phyloP scores from a whole-genome alignment of 2,113 vertebrate genomes.

The Candoia aspera region DNA sequence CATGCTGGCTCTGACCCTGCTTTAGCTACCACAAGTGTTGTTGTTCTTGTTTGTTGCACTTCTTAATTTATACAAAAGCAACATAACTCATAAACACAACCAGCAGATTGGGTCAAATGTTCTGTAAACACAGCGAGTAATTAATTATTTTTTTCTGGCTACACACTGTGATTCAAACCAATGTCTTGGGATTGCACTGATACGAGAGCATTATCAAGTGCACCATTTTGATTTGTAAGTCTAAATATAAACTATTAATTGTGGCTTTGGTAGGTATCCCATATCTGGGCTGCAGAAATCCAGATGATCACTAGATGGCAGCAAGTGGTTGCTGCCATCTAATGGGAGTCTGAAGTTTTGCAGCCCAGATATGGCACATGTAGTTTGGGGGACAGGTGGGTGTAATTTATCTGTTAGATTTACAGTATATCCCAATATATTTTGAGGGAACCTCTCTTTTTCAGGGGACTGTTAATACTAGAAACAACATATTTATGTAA shows the following conservation, averaged over 20 bases:
- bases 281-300: not conserved
- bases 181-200: not conserved
- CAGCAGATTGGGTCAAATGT: not conserved
- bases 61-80: not conserved
- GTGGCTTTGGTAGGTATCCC: not conserved
- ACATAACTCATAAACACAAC: not conserved
- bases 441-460: not conserved
- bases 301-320: not conserved
- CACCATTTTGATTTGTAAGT: not conserved
- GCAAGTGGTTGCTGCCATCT: not conserved
- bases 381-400: not conserved
- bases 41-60: not conserved
- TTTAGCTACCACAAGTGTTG: not conserved
- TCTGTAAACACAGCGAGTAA: not conserved
- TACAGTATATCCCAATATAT: not conserved
- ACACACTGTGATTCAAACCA: not conserved
- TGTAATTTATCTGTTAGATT: not conserved
- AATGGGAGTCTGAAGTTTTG: not conserved
- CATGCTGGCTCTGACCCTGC: not conserved
- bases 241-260: conserved; percentile 4
- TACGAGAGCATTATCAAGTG: not conserved
- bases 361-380: not conserved
- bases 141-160: not conserved
- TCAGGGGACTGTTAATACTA: not conserved
- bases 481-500: not conserved